phyloP scores from a whole-genome alignment of 2,797 vertebrate genomes.

The Macroramphosus scolopax region DNA sequence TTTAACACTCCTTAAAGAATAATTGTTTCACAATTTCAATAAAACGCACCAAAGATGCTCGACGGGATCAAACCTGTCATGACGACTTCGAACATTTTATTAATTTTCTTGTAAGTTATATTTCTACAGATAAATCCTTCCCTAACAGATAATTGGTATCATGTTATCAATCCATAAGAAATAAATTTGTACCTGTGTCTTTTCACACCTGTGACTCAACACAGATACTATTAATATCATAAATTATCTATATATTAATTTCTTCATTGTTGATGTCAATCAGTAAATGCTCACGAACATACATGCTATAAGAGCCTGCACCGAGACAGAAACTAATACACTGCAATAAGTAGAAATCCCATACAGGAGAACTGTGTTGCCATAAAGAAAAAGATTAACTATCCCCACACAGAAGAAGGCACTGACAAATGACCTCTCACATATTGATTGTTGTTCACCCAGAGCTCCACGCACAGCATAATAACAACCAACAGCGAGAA shows the following conservation, averaged over 20 bases:
- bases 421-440: constrained; percentile 63
- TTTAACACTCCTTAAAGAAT: constrained; percentile 37
- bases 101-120: too few relatives aligned
- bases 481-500: constrained; percentile 49
- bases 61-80: constrained; percentile 52
- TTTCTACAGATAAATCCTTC: too few relatives aligned
- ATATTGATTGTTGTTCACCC: constrained; percentile 62
- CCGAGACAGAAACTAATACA: constrained; percentile 30
- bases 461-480: constrained; percentile 45
- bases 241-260: too few relatives aligned
- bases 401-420: constrained; percentile 46
- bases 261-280: too few relatives aligned
- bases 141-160: too few relatives aligned
- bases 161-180: too few relatives aligned
- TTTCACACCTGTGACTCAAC: too few relatives aligned
- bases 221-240: too few relatives aligned
- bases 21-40: constrained; percentile 44
- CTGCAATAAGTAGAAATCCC: constrained; percentile 41
- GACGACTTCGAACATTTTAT: constrained; percentile 33
- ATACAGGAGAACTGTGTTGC: constrained; percentile 22
- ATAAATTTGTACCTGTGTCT: too few relatives aligned
- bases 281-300: constrained; percentile 3
- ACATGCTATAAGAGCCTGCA: too few relatives aligned
- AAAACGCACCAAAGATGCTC: constrained; percentile 45
- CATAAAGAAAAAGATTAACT: constrained; percentile 30